Percentiles rank a stretch among this genome's conserved stretches.
These are phyloP conservation scores for Lapara coniferarum DNA, from an alignment of 2,888 invertebrate genomes.

Conservation along the genomic window DNA sequence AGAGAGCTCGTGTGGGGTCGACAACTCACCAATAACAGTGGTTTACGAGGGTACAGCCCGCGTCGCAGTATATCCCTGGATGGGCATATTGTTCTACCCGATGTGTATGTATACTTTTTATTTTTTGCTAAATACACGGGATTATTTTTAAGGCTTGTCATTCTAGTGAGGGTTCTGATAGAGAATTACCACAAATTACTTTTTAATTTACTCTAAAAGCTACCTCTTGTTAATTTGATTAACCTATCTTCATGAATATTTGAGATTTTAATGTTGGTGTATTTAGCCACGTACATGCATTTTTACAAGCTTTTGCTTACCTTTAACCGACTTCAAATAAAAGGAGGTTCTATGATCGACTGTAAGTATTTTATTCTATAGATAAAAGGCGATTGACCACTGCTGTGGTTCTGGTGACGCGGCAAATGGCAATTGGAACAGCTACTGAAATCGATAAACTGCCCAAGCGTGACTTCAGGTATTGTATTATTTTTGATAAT, in stretches of 20 bases:
- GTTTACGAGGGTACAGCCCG: constrained; percentile 43
- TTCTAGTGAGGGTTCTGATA: too few relatives aligned
- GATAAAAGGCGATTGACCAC: constrained; percentile 38
- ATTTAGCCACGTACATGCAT: too few relatives aligned
- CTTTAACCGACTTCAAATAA: too few relatives aligned
- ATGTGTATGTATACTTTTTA: constrained; percentile 41
- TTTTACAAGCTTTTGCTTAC: too few relatives aligned
- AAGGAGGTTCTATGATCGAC: not conserved
- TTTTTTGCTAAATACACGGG: too few relatives aligned
- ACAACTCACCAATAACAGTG: constrained; percentile 36
- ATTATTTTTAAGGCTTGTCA: too few relatives aligned
- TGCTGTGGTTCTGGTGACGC: constrained; percentile 50
- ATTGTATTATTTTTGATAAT: not conserved
- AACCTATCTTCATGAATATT: too few relatives aligned
- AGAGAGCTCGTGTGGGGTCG: constrained; percentile 45
- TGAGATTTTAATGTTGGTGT: too few relatives aligned
- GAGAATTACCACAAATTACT: not conserved
- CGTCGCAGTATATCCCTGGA: constrained; percentile 54
- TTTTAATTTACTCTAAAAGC: too few relatives aligned
- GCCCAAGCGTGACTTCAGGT: constrained; percentile 8
- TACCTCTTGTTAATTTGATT: too few relatives aligned
- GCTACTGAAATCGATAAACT: constrained; percentile 20
- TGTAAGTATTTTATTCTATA: constrained; percentile 28
- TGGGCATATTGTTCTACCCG: constrained; percentile 52
- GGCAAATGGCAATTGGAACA: constrained; percentile 41